Evolutionary conservation across 1,140 invertebrate species (phyloP).

Genomic region (Drosophila mojavensis): DNA sequence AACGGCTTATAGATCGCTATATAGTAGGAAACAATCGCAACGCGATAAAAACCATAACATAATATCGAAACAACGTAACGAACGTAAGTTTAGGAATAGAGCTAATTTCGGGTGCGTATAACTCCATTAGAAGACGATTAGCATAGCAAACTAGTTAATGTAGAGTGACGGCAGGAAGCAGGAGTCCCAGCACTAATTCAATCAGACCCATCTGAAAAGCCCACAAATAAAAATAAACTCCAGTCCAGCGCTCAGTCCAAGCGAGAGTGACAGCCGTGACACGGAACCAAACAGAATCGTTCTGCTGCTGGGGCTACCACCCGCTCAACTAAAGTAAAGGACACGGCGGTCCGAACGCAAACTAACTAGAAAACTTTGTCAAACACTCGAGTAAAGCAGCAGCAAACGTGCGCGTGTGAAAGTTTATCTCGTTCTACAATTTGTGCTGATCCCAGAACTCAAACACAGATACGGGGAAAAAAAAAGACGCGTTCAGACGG

Average conservation of each 20-base stretch:
- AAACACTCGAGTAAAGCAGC: constrained; percentile 70
- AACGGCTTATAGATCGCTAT: constrained; percentile 59
- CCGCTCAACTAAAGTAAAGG: background rate
- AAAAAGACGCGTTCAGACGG: background rate
- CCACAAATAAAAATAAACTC: background rate
- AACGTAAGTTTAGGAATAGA: constrained; percentile 50
- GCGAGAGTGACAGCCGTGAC: constrained; percentile 18
- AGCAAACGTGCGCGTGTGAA: constrained; percentile 64
- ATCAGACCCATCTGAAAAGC: constrained; percentile 38
- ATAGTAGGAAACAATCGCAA: constrained; percentile 37
- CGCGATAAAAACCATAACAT: background rate
- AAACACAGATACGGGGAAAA: constrained; percentile 7
- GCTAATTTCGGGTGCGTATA: constrained; percentile 76
- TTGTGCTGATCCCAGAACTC: background rate
- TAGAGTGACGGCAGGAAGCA: constrained; percentile 22
- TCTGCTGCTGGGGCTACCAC: background rate
- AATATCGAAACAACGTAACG: constrained; percentile 38
- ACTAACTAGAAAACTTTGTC: constrained; percentile 60
- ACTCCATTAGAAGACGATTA: constrained; percentile 77
- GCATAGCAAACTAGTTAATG: constrained; percentile 35
- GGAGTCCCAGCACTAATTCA: constrained; percentile 70
- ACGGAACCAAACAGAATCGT: constrained; percentile 6
- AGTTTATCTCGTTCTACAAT: constrained; percentile 29
- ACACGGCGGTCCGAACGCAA: constrained; percentile 17
- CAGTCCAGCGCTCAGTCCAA: constrained; percentile 12